These are phyloP conservation scores for Cyphomyrmex costatus DNA, from an alignment of 1,140 invertebrate species.

Conservation along the genomic window DNA sequence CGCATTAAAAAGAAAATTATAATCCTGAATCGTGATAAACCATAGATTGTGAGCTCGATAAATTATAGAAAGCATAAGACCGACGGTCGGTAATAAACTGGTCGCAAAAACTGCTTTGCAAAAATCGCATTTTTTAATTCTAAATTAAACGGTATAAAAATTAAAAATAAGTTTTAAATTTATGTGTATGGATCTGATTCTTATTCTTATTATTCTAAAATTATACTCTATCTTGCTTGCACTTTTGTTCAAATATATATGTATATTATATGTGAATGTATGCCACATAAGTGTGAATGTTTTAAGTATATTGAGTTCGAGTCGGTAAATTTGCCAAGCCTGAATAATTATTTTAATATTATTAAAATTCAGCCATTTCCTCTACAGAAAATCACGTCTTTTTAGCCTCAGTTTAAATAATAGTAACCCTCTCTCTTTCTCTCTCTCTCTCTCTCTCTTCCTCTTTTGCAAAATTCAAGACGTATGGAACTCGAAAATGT, in stretches of 20 bases:
- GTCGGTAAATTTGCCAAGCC: background rate
- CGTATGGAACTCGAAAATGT: conserved; percentile 44
- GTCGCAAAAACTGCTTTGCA: conserved; percentile 58
- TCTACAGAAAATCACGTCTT: conserved; percentile 51
- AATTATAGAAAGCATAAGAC: conserved; percentile 38
- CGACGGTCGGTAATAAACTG: conserved; percentile 57
- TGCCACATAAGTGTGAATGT: background rate
- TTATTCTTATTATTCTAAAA: background rate
- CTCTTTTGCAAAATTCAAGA: conserved; percentile 34
- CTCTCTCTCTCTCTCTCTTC: background rate
- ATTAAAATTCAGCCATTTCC: background rate
- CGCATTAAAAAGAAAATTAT: conserved; percentile 70
- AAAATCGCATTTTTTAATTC: conserved; percentile 29
- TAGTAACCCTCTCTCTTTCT: background rate
- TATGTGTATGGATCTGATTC: background rate
- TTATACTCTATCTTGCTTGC: background rate
- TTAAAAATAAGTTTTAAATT: background rate
- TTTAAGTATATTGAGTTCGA: background rate
- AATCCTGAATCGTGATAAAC: conserved; percentile 32
- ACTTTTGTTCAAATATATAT: background rate
- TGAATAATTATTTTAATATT: background rate
- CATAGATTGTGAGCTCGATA: too few relatives aligned
- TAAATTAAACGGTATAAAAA: background rate
- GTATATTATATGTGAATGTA: background rate
- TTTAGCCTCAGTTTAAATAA: conserved; percentile 50